These are phyloP conservation scores for Cetoscarus ocellatus DNA, from an alignment of 2,797 vertebrate genomes.

Conservation along the genomic window DNA sequence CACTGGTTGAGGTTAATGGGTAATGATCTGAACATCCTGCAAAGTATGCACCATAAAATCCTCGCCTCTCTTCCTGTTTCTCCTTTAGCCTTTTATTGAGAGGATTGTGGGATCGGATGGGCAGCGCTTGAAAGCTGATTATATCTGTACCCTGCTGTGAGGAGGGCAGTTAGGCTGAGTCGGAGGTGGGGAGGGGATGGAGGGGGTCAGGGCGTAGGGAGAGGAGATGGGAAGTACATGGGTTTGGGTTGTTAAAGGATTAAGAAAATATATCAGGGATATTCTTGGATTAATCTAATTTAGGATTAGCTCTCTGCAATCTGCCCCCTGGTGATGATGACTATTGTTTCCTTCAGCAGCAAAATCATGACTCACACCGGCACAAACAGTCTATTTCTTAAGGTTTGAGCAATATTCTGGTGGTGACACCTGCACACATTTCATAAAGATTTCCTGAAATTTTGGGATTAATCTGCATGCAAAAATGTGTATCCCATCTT, in stretches of 20 bases:
- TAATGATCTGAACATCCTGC: constrained; percentile 73
- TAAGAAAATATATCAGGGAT: constrained; percentile 76
- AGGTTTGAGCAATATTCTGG: too few relatives aligned
- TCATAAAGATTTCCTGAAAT: too few relatives aligned
- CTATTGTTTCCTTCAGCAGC: constrained; percentile 4
- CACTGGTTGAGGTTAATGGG: constrained; percentile 37
- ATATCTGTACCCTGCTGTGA: constrained; percentile 72
- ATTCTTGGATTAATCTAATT: constrained; percentile 76
- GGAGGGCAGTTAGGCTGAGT: constrained; percentile 48
- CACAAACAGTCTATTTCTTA: not conserved
- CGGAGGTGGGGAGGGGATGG: constrained; percentile 49
- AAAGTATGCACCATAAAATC: constrained; percentile 66
- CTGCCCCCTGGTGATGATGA: constrained; percentile 45
- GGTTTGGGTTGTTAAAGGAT: constrained; percentile 81
- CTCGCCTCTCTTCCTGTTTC: constrained; percentile 67
- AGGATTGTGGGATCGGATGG: constrained; percentile 69
- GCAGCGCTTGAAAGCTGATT: constrained; percentile 77
- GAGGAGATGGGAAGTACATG: constrained; percentile 33
- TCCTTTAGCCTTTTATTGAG: constrained; percentile 70
- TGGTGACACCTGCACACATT: too few relatives aligned
- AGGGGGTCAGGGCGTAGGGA: constrained; percentile 8
- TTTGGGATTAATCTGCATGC: too few relatives aligned
- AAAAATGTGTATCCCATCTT: too few relatives aligned
- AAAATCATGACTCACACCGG: constrained; percentile 9
- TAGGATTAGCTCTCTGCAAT: constrained; percentile 64